Base-by-base conservation (phyloP, 2,113 vertebrate species). In the Anhinga anhinga region DNA sequence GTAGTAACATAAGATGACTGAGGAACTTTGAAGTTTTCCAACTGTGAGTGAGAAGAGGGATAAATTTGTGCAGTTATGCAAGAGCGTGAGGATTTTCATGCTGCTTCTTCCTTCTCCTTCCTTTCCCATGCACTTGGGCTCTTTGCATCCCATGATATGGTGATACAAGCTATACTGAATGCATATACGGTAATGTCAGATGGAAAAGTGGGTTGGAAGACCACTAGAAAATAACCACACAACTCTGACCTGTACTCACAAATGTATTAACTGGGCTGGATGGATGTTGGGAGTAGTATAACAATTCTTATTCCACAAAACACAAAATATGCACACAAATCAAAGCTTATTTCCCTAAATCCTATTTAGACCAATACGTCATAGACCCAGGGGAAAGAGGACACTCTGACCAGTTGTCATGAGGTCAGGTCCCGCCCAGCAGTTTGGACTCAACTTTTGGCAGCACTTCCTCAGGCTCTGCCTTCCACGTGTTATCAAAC, bases 401-500 rank as follows among this genome's bases (percentile, higher is more conserved):
- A 71, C 36, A 40, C 18, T 56, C n/a, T 49, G 45, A 49, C 7
- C 21, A n/a, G 7, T 16, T 80, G 15, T 58, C 34, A 22, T 66
- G 12, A 61, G 17, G 5, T 59, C 13, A 56, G 36, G 13, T 38
- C 10, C 38, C 63, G 6, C 10, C 53, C 69, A 44, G 21, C 8
- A 45, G 15, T 26, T 67, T 55, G 27, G 19, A 36, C 19, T 69
- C 16, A 65, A 26, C 32, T 58, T 6, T 2, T 49, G 83, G 30
- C 34, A 56, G 9, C 12, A 36, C 3, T 62, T 82, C 38, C 56
- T 62, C 61, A 76, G n/a, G 21, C 14, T 67, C 52, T 82, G 23
- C 30, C 47, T 79, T 82, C 56, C 34, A 11, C 0, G 0, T 17
- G 13, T 1, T 32, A 4, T 49, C 34, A 53, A 19, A 29, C 11